Percentiles rank a stretch among this genome's conserved stretches.
Evolutionary conservation across 2,888 invertebrate genomes (phyloP).

Genomic region (Euplexia lucipara): DNA sequence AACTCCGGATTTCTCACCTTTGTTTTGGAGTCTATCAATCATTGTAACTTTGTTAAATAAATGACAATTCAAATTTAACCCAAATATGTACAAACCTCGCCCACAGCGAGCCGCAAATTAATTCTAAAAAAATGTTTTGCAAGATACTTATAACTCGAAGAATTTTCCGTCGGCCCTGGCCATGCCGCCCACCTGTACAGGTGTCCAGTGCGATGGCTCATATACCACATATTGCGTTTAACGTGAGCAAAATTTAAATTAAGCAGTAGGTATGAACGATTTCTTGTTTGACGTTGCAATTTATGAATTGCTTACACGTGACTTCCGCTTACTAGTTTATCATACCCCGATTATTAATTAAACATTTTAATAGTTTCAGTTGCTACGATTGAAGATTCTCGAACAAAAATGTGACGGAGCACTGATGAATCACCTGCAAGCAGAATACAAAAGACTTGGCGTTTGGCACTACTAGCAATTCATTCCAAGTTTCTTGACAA

Average conservation of each 20-base stretch:
- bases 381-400: conserved; percentile 63
- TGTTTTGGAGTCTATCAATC: conserved; percentile 25
- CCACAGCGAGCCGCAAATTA: conserved; percentile 56
- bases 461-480: conserved; percentile 81
- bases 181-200: conserved; percentile 85
- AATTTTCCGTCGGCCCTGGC: conserved; percentile 78
- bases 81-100: conserved; percentile 49
- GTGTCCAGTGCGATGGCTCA: conserved; percentile 80
- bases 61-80: conserved; percentile 35
- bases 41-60: conserved; percentile 30
- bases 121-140: conserved; percentile 69
- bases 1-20: conserved; percentile 13
- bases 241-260: conserved; percentile 75
- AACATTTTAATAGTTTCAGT: conserved; percentile 47
- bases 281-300: conserved; percentile 39
- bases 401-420: conserved; percentile 68
- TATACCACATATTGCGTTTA: conserved; percentile 72
- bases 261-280: conserved; percentile 47
- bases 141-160: conserved; percentile 69
- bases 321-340: conserved; percentile 38
- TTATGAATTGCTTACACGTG: conserved; percentile 48
- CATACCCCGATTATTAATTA: conserved; percentile 34
- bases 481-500: conserved; percentile 80
- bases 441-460: conserved; percentile 80
- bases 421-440: conserved; percentile 75